Evolutionary conservation across 2,888 invertebrate species (phyloP), one percentile per base, ranked within the genome.

Genomic region (Pollenia griseotomentosa): DNA sequence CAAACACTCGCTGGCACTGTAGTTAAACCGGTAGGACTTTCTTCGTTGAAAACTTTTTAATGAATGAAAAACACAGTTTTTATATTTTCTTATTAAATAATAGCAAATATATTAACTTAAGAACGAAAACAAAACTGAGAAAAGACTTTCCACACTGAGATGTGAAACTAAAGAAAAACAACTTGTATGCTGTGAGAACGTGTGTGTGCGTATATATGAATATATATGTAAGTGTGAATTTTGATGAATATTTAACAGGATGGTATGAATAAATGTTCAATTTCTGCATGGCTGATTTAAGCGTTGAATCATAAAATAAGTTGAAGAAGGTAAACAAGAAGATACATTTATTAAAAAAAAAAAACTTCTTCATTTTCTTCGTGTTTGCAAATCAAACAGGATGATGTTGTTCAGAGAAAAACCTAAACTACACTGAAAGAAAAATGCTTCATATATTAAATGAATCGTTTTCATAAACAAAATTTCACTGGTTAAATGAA

Each of bases 261-360:
- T 48, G 75, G 23, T 19, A 66, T 81, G 33, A 33, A 33, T 33
- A 0, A 33, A 33, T 33, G 71, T 83, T 53, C 46, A 75, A 46
- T 74, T 87, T 81, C 65, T 66, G 46, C 86, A 73, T 79, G 79
- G 83, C 71, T 77, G 80, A 66, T 81, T 83, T 81, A 19, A 77
- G 71, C 65, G 57, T 66, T 71, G 55, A 79, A 53, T 59, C 51
- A 75, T 83, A 59, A 75, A 40, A 71, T 53, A 80, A 46, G n/a
- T 19, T 57, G 57, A 19, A 63, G 65, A 73, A 68, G 51, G 68
- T 84, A 61, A 74, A 68, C 59, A 84, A 73, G 16, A 59, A 16
- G 59, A 33, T 59, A n/a, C 33, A 40, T 12, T 11, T 14, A 16
- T 75, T 46, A 23, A 51, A 51, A 63, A 51, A 9, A 40, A 19